Percentiles rank a stretch among this genome's conserved stretches.
phyloP scores from a whole-genome alignment of 1,140 invertebrate genomes.

The Ptiloglossa arizonensis region DNA sequence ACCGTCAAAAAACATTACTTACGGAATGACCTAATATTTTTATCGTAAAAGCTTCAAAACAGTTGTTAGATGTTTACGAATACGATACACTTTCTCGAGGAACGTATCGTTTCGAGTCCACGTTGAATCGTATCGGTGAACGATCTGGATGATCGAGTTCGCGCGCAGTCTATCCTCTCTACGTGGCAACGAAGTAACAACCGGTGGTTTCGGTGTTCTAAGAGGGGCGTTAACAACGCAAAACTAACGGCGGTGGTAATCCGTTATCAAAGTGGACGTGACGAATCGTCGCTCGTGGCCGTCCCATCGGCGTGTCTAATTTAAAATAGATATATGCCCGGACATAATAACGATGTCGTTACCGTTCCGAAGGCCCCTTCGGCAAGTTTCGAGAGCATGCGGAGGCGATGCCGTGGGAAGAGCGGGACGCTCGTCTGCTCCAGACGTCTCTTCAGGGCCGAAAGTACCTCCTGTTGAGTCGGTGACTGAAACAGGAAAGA shows the following conservation, averaged over 20 bases:
- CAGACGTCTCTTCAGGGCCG: constrained; percentile 86
- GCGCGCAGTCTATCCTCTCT: neutral
- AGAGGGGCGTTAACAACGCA: constrained; percentile 4
- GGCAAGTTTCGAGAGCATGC: constrained; percentile 94
- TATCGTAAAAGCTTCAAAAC: no score
- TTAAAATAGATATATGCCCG: constrained; percentile 33
- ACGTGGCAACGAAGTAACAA: neutral
- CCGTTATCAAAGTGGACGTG: constrained; percentile 15
- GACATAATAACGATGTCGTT: constrained; percentile 69
- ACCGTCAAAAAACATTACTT: no score
- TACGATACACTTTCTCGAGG: no score
- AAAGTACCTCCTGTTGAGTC: constrained; percentile 87
- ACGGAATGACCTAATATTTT: no score
- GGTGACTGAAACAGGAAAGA: constrained; percentile 84
- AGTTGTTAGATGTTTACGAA: no score
- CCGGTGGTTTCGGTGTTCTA: no score
- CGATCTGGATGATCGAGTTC: no score
- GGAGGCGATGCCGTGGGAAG: constrained; percentile 91
- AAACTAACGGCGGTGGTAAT: neutral
- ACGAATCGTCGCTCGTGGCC: constrained; percentile 13
- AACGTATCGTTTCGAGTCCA: no score
- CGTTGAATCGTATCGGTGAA: no score
- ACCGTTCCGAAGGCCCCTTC: constrained; percentile 96
- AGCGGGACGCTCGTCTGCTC: constrained; percentile 88
- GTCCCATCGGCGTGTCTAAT: constrained; percentile 31